Percentiles rank a stretch among this genome's conserved stretches.
Conservation (phyloP, 2,888 invertebrate species). For the Mythimna impura region DNA sequence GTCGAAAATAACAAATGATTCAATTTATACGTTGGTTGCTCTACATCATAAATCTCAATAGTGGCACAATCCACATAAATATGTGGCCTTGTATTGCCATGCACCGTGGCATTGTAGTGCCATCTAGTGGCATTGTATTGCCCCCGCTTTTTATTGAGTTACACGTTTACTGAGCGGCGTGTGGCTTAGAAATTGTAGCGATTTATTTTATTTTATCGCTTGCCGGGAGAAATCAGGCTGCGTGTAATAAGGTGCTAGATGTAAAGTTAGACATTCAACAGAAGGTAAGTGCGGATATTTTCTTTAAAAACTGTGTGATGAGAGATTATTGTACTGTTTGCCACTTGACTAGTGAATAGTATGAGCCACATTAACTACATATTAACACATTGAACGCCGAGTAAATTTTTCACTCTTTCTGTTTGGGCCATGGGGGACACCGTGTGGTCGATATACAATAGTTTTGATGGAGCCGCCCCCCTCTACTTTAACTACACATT, state of each 20-base stretch:
- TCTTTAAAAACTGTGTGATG: background rate
- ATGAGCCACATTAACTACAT: too few relatives aligned
- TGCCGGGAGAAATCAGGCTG: constrained; percentile 38
- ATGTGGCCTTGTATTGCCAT: background rate
- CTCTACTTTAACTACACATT: too few relatives aligned
- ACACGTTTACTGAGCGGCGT: constrained; percentile 23
- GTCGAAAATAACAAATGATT: background rate
- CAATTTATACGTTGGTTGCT: constrained; percentile 1
- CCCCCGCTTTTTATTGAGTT: constrained; percentile 1
- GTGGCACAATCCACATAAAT: constrained; percentile 9
- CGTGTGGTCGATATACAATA: too few relatives aligned
- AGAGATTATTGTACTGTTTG: too few relatives aligned
- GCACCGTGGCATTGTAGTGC: background rate
- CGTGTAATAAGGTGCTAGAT: constrained; percentile 6
- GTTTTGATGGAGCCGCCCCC: too few relatives aligned
- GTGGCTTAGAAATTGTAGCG: constrained; percentile 42
- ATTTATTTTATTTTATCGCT: constrained; percentile 37
- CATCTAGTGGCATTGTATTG: constrained; percentile 4
- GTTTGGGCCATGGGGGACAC: too few relatives aligned
- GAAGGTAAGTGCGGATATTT: background rate
- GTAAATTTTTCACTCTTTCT: too few relatives aligned
- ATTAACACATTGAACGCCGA: too few relatives aligned
- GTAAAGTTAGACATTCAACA: background rate
- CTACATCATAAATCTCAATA: constrained; percentile 7
- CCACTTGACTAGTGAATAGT: too few relatives aligned